Base-by-base conservation (phyloP, 2,888 invertebrate genomes). In the Dinocampus coccinellae region DNA sequence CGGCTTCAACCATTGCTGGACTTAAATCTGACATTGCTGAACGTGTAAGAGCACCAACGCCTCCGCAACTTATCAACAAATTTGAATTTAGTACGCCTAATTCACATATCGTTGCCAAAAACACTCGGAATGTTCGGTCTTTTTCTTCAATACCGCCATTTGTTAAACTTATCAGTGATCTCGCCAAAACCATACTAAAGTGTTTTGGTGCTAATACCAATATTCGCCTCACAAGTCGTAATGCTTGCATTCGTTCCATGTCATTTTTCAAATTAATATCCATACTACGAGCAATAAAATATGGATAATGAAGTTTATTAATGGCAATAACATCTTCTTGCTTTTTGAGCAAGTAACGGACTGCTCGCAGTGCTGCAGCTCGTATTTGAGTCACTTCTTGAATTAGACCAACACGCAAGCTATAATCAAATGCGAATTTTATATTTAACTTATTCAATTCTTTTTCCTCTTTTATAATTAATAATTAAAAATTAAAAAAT, bases 211-310 rank as follows among this genome's bases (percentile, higher is more conserved):
- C 90, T 83, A 91, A 89, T 81, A 89, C 90, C 62, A 94, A 87
- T 79, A 94, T 90, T 85, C 91, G 90, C 64, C 95, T 89, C 69
- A 96, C 94, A 73, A 98, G 91, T 81, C 97, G 93, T 80, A 98
- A 89, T 0, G 96, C 97, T 88, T 98, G 98, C 67, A 96, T 92
- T 55, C 97, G 91, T 87, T 98, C 98, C 79, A 96, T 93, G 86
- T 98, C 98, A 88, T 97, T 97, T 80, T 94, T 94, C 61, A 97
- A 89, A 88, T 94, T 92, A 75, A 98, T 89, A 89, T 98, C 98
- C 85, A 98, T 91, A 77, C 96, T 97, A 91, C 95, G 93, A 78
- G 93, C 92, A 74, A 98, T 91, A 79, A 98, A 91, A 88, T 93
- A 94, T 77, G 96, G 96, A 82, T 97, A 90, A 84, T 95, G 94